Evolutionary conservation across 30 jellyfish, hydroid and myxozoan genomes (phyloP).

Genomic region (Phacellophora camtschatica): DNA sequence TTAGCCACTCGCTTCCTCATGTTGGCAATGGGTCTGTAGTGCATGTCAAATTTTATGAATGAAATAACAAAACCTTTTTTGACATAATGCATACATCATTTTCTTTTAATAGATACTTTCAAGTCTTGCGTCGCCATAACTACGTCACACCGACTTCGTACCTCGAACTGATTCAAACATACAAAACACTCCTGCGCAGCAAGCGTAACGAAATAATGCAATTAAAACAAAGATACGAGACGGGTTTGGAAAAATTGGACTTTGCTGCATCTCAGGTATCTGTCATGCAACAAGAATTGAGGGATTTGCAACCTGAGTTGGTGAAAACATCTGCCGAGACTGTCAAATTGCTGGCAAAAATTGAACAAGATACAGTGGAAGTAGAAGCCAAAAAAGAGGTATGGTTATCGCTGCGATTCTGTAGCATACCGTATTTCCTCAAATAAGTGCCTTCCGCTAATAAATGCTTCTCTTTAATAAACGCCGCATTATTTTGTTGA

Average conservation of each 20-base stretch:
- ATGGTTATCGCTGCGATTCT: too few species aligned
- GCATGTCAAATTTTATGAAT: too few species aligned
- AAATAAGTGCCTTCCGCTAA: too few species aligned
- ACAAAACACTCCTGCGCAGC: conserved; percentile 66
- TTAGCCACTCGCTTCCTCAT: too few species aligned
- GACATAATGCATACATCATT: too few species aligned
- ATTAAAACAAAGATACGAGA: conserved; percentile 80
- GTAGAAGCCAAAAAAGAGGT: conserved; percentile 99
- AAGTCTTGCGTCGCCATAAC: conserved; percentile 83
- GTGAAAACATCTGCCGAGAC: conserved; percentile 98
- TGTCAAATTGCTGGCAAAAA: conserved; percentile 81
- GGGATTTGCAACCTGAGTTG: conserved; percentile 91
- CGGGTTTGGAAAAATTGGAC: conserved; percentile 91
- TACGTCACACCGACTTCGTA: conserved; percentile 99
- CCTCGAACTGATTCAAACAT: conserved; percentile 90
- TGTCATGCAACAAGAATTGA: conserved; percentile 92
- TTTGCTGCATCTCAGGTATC: conserved; percentile 97
- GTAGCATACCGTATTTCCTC: too few species aligned
- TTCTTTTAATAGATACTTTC: conserved; percentile 63
- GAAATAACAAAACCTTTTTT: too few species aligned
- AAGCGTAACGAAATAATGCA: conserved; percentile 80
- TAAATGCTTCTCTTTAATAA: too few species aligned
- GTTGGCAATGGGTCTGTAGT: too few species aligned
- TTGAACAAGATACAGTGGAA: conserved; percentile 97
- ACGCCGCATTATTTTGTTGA: too few species aligned